Evolutionary conservation across 1,140 invertebrate species (phyloP), one percentile per base, ranked within the genome.

Genomic region (Drosophila pallidifrons): DNA sequence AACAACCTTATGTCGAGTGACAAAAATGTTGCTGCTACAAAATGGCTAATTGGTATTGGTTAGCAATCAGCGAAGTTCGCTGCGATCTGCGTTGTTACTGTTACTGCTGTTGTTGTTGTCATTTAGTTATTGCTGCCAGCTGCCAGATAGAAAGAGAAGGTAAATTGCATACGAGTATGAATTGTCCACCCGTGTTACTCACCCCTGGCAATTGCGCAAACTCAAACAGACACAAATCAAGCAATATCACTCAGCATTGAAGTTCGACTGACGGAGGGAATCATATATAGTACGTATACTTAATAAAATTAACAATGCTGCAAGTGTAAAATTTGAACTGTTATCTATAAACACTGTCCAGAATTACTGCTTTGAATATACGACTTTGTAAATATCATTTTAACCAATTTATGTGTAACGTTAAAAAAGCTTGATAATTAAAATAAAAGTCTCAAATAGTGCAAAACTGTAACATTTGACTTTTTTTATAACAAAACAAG

Each of bases 21-120:
- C 83, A 88, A 88, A 88, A 88, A 83, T 87, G 80, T 87, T 87
- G 83, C 83, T 82, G 73, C 80, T 88, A 88, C 83, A 87, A 87
- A 87, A 88, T 87, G 83, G 83, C 83, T 87, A 87, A 87, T 87
- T 88, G 83, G 83, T 80, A 89, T 81, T 87, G 65, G 38, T 74
- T 46, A 54, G 65, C 71, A 83, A 88, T 88, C 83, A 88, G 80
- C 80, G 74, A 64, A 60, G 70, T 64, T 80, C 80, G 81, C 70
- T 78, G 35, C 72, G 59, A 64, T 82, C 76, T 80, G 68, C 11
- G 30, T 32, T 32, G 30, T 32, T 32, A 8, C 30, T 32, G 30
- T 32, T 60, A 57, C 6, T 58, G 20, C 45, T 59, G 20, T 15
- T 28, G 64, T 55, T 54, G 15, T 60, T 68, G 71, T 55, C 46